Evolutionary conservation across 1,140 invertebrate genomes (phyloP).

Genomic region (Micrasema longulum): DNA sequence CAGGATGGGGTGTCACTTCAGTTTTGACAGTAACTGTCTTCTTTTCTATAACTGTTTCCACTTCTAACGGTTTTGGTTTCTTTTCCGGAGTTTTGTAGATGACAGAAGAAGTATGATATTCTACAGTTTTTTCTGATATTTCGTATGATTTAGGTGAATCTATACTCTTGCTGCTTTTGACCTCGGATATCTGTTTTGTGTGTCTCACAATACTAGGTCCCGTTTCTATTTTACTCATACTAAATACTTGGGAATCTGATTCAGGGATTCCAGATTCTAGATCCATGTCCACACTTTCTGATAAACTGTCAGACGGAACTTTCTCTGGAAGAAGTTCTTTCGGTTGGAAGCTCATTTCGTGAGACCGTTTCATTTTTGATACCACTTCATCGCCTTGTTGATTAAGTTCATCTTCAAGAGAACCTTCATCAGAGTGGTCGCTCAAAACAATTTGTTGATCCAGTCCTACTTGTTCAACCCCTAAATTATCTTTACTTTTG

Average conservation of each 20-base stretch:
- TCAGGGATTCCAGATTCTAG: slow-evolving; percentile 48
- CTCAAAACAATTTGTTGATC: slow-evolving; percentile 17
- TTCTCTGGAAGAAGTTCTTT: slow-evolving; percentile 69
- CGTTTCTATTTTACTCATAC: slow-evolving; percentile 54
- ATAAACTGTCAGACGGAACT: slow-evolving; percentile 60
- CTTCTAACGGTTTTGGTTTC: slow-evolving; percentile 44
- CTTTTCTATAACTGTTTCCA: slow-evolving; percentile 47
- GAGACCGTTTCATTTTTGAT: slow-evolving; percentile 85
- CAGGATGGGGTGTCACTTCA: slow-evolving; percentile 38
- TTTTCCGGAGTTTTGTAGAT: slow-evolving; percentile 53
- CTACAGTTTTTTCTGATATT: slow-evolving; percentile 50
- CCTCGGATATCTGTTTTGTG: slow-evolving; percentile 45
- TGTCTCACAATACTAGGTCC: slow-evolving; percentile 48
- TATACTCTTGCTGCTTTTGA: slow-evolving; percentile 35
- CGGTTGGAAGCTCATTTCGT: slow-evolving; percentile 90
- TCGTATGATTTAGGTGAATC: slow-evolving; percentile 51
- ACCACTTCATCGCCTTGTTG: slow-evolving; percentile 63
- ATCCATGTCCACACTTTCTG: slow-evolving; percentile 64
- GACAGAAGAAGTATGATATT: slow-evolving; percentile 51
- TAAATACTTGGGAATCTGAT: slow-evolving; percentile 53
- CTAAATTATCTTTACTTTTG: slow-evolving; percentile 41
- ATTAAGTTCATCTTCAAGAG: slow-evolving; percentile 60
- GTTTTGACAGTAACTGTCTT: slow-evolving; percentile 43
- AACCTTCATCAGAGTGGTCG: slow-evolving; percentile 68
- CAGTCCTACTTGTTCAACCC: slow-evolving; percentile 35